Evolutionary conservation across 2,797 vertebrate genomes (phyloP), one percentile per base, ranked within the genome.

Genomic region (Microtus agrestis): DNA sequence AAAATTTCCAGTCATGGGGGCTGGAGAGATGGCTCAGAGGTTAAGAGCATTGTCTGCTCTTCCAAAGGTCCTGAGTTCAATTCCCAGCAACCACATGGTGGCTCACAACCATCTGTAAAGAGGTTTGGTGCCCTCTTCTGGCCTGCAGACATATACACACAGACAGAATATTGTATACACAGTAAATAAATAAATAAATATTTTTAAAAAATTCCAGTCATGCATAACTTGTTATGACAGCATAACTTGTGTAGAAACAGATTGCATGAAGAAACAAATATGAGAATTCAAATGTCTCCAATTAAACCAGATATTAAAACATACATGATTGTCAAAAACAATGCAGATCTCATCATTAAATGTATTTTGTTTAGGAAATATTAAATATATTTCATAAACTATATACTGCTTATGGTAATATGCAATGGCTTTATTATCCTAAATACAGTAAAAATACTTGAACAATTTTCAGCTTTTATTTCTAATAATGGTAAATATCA

Each of bases 251-350:
- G 67, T 19, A 91, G 51, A 69, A 95, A 88, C 80, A 95, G 89
- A 94, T 73, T 95, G 89, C 48, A 89, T 85, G 25, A 96, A 91
- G 77, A 87, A 95, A 27, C 48, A 91, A 65, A 88, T 87, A 93
- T 48, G 87, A 95, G 84, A 96, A 95, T 92, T 59, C 71, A 97
- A 59, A 95, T 95, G 76, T 89, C 46, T 93, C 92, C 51, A 80
- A 71, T 87, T 95, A 96, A 97, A 65, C 34, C 43, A 95, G n/a
- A 87, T n/a, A 89, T 86, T 59, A 90, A 88, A 95, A 81, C 54
- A 96, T 8, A 25, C 19, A 88, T 90, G 71, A 92, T 10, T 69
- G 29, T 78, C 40, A 48, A 59, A 46, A 90, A 92, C 15, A 94
- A 91, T 84, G 14, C 23, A 40, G 48, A 56, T 88, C 2, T 73